Evolutionary conservation across 2,888 invertebrate species (phyloP), one percentile per base, ranked within the genome.

Genomic region (Spodoptera littoralis): DNA sequence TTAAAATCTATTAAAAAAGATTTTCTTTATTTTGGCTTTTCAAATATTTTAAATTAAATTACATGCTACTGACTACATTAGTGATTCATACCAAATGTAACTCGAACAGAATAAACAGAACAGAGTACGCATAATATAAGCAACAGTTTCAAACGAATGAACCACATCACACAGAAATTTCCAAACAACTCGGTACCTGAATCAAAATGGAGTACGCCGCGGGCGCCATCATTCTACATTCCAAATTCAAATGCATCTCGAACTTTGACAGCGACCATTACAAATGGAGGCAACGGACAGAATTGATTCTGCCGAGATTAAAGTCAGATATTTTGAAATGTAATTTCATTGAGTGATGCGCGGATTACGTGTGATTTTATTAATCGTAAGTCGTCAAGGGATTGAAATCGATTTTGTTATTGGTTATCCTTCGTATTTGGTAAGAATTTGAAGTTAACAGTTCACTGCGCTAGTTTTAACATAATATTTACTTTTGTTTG

Each of bases 241-340:
- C 41, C n/a, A 46, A 22, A 47, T 56, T 66, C 41, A n/a, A 46
- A 22, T 66, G 41, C 67, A 53, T 46, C 36, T 43, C 57, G 48
- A 73, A 70, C 54, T 55, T 61, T 45, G 47, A 43, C 36, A 36
- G 24, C 36, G 11, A 12, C 12, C 12, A 12, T 41, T 8, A 36
- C 36, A 36, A 66, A 44, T 54, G 22, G 56, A 57, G 57, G 51
- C 45, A 47, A n/a, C 44, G 30, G 27, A 44, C 56, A 42, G 41
- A 50, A 22, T 43, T 42, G 12, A 13, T 49, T 45, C 30, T 12
- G 22, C 9, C 13, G 36, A 52, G 44, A 45, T 49, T 8, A 1
- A 13, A 65, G 12, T 3, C 48, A 48, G 27, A 48, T 11, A 27
- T 36, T 36, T 36, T 36, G n/a, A 36, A 24, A 22, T 24, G 11